Evolutionary conservation across 53 echinoderm and acorn worm genomes (phyloP).

Genomic region (Holothuria leucospilota): DNA sequence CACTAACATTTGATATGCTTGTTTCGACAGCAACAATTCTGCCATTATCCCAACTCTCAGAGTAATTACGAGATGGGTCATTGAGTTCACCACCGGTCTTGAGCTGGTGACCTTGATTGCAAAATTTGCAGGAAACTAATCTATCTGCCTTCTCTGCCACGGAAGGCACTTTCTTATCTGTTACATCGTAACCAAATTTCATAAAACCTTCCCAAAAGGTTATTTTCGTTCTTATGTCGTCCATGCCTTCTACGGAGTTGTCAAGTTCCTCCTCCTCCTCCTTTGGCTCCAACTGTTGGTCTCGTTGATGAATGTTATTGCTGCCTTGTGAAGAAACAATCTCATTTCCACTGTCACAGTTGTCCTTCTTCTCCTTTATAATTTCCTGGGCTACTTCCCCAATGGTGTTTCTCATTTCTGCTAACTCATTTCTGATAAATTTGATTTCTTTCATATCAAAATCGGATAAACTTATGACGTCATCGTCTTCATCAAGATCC

Average conservation of each 20-base stretch:
- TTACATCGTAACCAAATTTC: conserved; percentile 1
- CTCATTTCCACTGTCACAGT: too few species aligned
- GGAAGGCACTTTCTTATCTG: not conserved
- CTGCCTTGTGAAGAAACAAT: too few species aligned
- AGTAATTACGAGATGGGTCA: too few species aligned
- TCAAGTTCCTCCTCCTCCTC: too few species aligned
- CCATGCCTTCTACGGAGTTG: too few species aligned
- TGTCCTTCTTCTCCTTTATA: too few species aligned
- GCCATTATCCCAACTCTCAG: too few species aligned
- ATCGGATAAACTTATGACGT: conserved; percentile 21
- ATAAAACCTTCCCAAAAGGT: conserved; percentile 39
- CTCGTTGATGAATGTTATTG: too few species aligned
- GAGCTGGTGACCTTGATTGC: not conserved
- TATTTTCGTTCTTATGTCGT: conserved; percentile 5
- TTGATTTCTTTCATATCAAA: conserved; percentile 34
- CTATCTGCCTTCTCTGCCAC: conserved; percentile 1
- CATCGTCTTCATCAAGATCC: conserved; percentile 16
- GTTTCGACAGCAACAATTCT: too few species aligned
- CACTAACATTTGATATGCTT: too few species aligned
- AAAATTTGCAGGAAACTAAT: not conserved
- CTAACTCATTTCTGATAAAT: conserved; percentile 9
- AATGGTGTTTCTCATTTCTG: conserved; percentile 15
- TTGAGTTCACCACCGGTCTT: too few species aligned
- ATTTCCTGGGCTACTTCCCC: not conserved
- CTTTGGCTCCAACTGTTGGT: too few species aligned